A percentile compares a stretch with the other conserved stretches of the same genome.
These are phyloP conservation scores for Osmerus eperlanus DNA, from an alignment of 2,113 vertebrate genomes.

Conservation along the genomic window DNA sequence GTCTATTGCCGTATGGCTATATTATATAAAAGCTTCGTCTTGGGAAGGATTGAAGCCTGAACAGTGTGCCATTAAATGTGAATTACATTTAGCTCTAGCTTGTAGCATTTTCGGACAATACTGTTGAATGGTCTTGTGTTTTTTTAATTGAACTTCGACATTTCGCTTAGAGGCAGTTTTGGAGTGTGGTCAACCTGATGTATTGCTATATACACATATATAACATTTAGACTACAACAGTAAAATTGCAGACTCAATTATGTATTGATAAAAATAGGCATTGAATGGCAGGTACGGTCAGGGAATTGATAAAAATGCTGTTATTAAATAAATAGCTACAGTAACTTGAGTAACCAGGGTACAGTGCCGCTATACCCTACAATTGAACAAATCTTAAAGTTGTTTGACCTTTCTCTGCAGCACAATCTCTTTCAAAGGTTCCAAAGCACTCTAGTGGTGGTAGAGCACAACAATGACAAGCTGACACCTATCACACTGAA, in stretches of 20 bases:
- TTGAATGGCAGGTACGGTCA: too few species aligned
- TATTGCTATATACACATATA: not conserved
- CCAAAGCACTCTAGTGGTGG: conserved; percentile 82
- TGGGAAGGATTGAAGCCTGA: not conserved
- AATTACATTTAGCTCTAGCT: too few species aligned
- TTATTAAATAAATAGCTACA: too few species aligned
- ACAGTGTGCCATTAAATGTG: too few species aligned
- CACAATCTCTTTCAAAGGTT: conserved; percentile 64
- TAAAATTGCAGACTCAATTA: not conserved
- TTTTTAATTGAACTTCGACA: not conserved
- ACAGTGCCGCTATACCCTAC: too few species aligned
- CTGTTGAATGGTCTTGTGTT: not conserved
- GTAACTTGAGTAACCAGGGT: too few species aligned
- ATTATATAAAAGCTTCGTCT: not conserved
- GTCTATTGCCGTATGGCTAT: too few species aligned
- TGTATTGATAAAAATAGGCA: not conserved
- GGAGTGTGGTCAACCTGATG: not conserved
- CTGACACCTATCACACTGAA: conserved; percentile 80
- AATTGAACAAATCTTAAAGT: not conserved
- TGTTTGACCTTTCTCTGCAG: conserved; percentile 48
- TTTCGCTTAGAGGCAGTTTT: not conserved
- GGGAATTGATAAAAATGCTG: too few species aligned
- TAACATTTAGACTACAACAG: too few species aligned
- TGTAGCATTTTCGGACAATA: not conserved
- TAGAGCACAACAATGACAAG: conserved; percentile 77